Conservation (phyloP, 2,113 vertebrate species). For the Montifringilla adamsi region DNA sequence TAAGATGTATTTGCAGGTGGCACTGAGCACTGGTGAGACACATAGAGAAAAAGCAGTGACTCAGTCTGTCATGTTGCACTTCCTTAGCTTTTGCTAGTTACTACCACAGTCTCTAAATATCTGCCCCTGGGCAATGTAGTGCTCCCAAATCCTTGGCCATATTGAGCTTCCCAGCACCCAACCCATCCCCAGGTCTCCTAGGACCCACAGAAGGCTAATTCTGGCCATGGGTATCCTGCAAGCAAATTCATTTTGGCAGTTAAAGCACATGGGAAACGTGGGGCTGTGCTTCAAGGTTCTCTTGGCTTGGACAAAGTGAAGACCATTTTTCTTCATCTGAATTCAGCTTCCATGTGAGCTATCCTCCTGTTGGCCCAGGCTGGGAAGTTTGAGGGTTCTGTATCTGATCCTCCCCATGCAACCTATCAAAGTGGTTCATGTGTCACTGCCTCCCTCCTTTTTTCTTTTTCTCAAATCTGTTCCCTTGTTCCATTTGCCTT, state of each 20-base stretch:
- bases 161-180: neutral
- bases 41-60: fast-evolving
- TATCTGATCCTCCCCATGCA: neutral
- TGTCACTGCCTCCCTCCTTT: neutral
- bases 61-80: neutral
- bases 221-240: neutral
- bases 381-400: neutral
- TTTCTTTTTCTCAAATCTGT: neutral
- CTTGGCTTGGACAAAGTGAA: neutral
- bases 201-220: neutral
- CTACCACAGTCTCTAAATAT: neutral
- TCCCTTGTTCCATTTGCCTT: neutral
- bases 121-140: neutral
- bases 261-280: neutral
- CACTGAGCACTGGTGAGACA: neutral
- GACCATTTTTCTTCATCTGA: neutral
- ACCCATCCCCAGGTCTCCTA: neutral
- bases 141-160: neutral
- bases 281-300: neutral
- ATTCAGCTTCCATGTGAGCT: neutral
- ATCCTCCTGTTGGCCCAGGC: neutral
- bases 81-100: neutral
- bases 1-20: neutral
- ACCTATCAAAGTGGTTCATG: neutral
- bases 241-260: neutral